Conservation (phyloP, 2,888 invertebrate species). For the Thecophora atra region DNA sequence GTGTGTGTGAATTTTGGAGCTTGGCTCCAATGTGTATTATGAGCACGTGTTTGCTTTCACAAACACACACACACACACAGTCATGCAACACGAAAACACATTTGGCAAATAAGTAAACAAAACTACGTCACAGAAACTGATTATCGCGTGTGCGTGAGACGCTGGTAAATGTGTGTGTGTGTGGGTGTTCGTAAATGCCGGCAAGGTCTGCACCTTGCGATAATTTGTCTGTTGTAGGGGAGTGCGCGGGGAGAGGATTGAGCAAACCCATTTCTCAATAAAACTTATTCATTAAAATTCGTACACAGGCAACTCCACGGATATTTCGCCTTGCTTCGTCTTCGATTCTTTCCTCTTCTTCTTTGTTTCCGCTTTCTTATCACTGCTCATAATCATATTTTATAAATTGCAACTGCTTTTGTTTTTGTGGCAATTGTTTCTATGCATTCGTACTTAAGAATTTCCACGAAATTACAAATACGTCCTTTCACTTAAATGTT, state of each 20-base stretch:
- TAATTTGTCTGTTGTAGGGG: constrained; percentile 12
- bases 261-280: not conserved
- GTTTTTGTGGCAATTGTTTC: not conserved
- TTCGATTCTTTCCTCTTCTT: not conserved
- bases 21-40: not conserved
- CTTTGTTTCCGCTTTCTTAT: constrained; percentile 7
- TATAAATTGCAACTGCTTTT: constrained; percentile 13
- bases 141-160: constrained; percentile 31
- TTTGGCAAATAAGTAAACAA: constrained; percentile 32
- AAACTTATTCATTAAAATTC: constrained; percentile 47
- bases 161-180: not conserved
- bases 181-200: not conserved
- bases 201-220: constrained; percentile 25
- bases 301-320: constrained; percentile 43
- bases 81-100: constrained; percentile 16
- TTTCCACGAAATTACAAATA: too few relatives aligned
- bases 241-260: not conserved
- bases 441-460: constrained; percentile 7
- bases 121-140: constrained; percentile 27
- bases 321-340: not conserved
- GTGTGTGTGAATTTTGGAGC: not conserved
- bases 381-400: constrained; percentile 3
- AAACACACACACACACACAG: constrained; percentile 19
- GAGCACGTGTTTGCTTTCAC: constrained; percentile 37
- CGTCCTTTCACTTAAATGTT: too few relatives aligned